Conservation (phyloP, 2,797 vertebrate species). For the Danio tinwini region DNA sequence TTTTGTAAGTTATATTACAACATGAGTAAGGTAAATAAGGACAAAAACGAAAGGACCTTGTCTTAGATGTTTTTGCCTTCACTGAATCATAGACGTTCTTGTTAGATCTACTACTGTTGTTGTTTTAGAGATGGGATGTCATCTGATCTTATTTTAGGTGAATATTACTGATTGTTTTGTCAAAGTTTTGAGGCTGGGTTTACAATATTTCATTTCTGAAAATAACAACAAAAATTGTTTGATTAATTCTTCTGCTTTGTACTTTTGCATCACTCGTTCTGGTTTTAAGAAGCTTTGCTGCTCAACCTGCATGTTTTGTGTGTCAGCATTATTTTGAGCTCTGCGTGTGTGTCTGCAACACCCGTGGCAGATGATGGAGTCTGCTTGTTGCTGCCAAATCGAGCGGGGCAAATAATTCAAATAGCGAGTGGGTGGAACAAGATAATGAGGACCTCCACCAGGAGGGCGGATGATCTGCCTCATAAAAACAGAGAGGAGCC, state of each 20-base stretch:
- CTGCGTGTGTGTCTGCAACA: not conserved
- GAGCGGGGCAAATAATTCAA: constrained; percentile 37
- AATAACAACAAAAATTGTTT: not conserved
- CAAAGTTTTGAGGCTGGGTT: not conserved
- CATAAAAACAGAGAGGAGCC: constrained; percentile 10
- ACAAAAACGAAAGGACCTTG: no score
- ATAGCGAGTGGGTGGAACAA: constrained; percentile 31
- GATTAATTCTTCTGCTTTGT: not conserved
- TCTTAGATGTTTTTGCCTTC: not conserved
- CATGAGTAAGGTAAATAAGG: no score
- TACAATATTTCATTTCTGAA: not conserved
- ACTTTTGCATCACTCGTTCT: not conserved
- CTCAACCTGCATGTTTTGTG: constrained; percentile 15
- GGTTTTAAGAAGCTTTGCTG: constrained; percentile 32
- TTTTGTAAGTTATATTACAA: no score
- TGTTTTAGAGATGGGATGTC: not conserved
- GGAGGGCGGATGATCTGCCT: constrained; percentile 5
- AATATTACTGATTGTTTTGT: not conserved
- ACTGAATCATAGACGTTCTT: not conserved
- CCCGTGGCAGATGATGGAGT: constrained; percentile 27
- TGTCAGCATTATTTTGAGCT: constrained; percentile 19
- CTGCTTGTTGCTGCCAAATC: constrained; percentile 9
- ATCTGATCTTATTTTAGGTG: not conserved
- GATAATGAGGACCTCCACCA: constrained; percentile 45
- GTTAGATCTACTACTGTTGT: not conserved